These are phyloP conservation scores for Hyphantria cunea DNA, from an alignment of 1,140 invertebrate genomes.

Conservation along the genomic window DNA sequence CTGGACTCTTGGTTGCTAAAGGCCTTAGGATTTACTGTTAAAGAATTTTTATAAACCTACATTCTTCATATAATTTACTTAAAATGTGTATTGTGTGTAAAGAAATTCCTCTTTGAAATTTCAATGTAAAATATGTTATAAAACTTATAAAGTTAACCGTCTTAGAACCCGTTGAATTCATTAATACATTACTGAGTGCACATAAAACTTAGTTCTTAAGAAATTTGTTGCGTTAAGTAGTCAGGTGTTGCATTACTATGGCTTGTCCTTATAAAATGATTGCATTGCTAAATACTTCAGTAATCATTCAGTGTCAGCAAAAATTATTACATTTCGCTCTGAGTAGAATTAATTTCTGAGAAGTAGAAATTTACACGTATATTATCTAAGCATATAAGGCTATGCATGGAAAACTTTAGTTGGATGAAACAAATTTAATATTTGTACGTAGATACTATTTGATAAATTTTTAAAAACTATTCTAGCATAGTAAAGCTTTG, in stretches of 20 bases:
- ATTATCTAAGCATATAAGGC: too few relatives aligned
- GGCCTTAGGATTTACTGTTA: too few relatives aligned
- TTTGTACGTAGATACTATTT: too few relatives aligned
- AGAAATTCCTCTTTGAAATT: not conserved
- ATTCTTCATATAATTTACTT: too few relatives aligned
- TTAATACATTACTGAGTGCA: constrained; percentile 20
- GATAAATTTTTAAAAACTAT: too few relatives aligned
- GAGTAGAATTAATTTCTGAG: constrained; percentile 1
- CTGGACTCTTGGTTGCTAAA: too few relatives aligned
- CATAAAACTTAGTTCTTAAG: constrained; percentile 35
- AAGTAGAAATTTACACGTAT: not conserved
- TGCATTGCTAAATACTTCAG: constrained; percentile 1
- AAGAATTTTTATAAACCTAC: too few relatives aligned
- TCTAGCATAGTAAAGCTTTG: too few relatives aligned
- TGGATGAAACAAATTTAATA: too few relatives aligned
- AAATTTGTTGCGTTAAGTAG: constrained; percentile 44
- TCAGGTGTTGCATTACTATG: constrained; percentile 43
- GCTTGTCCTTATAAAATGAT: constrained; percentile 26
- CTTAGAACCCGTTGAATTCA: constrained; percentile 10
- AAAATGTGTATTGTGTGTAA: too few relatives aligned
- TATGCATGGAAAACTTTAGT: too few relatives aligned
- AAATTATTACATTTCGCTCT: not conserved
- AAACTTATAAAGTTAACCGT: constrained; percentile 19
- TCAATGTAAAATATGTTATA: constrained; percentile 7
- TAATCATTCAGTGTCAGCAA: constrained; percentile 16